phyloP scores from a whole-genome alignment of 35 echinoderm and acorn worm species.

The Acanthaster planci region DNA sequence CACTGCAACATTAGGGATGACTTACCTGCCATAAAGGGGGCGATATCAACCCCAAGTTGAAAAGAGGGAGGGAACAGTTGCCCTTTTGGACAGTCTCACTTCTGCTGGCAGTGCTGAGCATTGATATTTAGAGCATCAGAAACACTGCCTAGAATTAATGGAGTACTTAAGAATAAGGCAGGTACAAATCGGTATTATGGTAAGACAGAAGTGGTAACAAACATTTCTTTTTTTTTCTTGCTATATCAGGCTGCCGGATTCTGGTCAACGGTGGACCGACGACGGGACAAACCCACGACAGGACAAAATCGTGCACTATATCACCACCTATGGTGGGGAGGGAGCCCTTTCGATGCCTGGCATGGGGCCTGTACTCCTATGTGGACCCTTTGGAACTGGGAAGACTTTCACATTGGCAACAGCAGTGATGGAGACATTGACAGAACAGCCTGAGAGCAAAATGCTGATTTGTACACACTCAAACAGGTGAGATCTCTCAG shows the following conservation, averaged over 20 bases:
- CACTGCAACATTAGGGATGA: too few species aligned
- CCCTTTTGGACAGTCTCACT: too few species aligned
- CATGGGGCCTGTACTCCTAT: constrained; percentile 52
- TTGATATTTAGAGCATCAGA: too few species aligned
- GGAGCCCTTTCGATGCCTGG: constrained; percentile 22
- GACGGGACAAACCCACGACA: not conserved
- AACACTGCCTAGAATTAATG: too few species aligned
- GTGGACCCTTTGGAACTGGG: constrained; percentile 80
- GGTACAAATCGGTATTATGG: too few species aligned
- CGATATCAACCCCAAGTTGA: too few species aligned
- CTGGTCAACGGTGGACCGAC: not conserved
- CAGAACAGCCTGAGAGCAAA: not conserved
- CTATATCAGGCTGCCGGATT: not conserved
- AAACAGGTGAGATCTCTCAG: constrained; percentile 63
- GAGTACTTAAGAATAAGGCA: too few species aligned
- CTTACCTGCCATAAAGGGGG: too few species aligned
- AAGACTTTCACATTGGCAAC: constrained; percentile 78
- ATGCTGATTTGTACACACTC: constrained; percentile 86
- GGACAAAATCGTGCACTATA: not conserved
- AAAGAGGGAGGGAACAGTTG: too few species aligned
- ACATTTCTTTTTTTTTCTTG: too few species aligned
- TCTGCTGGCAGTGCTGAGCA: too few species aligned
- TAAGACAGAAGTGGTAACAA: too few species aligned
- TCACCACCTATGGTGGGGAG: not conserved
- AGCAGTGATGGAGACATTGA: constrained; percentile 36